phyloP scores from a whole-genome alignment of 2,797 vertebrate species.

The Psittacula derbiana region DNA sequence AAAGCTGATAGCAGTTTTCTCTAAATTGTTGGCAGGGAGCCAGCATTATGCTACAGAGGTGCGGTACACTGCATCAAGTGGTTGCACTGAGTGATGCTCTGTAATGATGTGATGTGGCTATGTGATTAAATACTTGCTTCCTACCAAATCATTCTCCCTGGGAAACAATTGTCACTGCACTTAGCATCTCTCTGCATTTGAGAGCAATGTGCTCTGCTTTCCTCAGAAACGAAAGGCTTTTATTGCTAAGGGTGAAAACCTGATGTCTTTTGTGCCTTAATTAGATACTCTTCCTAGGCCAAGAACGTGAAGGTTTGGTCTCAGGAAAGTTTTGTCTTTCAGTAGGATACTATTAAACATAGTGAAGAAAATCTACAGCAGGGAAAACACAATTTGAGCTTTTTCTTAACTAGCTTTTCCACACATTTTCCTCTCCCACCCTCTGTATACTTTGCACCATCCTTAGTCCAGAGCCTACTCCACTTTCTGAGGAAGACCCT shows the following conservation, averaged over 20 bases:
- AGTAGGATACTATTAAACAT: not conserved
- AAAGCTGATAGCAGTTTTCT: constrained; percentile 55
- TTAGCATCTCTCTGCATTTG: constrained; percentile 49
- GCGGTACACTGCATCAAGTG: constrained; percentile 56
- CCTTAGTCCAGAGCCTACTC: not conserved
- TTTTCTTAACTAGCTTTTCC: not conserved
- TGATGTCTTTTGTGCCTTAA: constrained; percentile 2
- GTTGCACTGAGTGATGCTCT: constrained; percentile 58
- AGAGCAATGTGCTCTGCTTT: constrained; percentile 15
- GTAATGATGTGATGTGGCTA: constrained; percentile 67
- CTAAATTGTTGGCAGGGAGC: constrained; percentile 63
- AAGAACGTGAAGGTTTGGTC: not conserved
- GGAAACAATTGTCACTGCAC: constrained; percentile 66
- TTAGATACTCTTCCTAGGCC: not conserved
- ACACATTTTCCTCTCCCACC: not conserved
- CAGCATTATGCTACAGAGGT: constrained; percentile 62
- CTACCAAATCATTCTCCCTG: constrained; percentile 61
- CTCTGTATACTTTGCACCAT: not conserved
- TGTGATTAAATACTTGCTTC: constrained; percentile 71
- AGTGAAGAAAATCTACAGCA: not conserved
- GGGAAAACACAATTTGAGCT: not conserved
- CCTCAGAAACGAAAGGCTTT: constrained; percentile 10
- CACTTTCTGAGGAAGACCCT: not conserved
- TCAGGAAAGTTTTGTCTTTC: not conserved
- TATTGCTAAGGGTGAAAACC: not conserved